A percentile compares a stretch with the other conserved stretches of the same genome.
Conservation (phyloP, 2,888 invertebrate species). For the Dynastes tityus region DNA sequence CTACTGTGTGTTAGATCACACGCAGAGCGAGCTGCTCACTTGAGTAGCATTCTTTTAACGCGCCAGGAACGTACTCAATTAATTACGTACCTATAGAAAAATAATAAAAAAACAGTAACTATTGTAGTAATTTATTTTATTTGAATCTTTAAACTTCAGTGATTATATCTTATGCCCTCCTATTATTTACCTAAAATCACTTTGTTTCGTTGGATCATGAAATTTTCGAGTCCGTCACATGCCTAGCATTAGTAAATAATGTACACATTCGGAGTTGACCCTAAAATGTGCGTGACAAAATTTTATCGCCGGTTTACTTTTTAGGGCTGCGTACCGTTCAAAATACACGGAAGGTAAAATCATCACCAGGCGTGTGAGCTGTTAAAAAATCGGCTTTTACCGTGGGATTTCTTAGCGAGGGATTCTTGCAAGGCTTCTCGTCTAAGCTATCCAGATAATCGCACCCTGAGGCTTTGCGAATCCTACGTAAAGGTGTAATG, state of each 20-base stretch:
- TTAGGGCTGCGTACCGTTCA: constrained; percentile 18
- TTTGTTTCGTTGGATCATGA: not conserved
- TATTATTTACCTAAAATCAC: not conserved
- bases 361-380: not conserved
- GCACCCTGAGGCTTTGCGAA: constrained; percentile 11
- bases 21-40: constrained; percentile 10
- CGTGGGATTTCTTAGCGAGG: constrained; percentile 44
- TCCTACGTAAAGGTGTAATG: constrained; percentile 22
- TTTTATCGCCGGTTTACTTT: constrained; percentile 24
- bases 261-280: not conserved
- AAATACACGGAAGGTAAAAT: constrained; percentile 27
- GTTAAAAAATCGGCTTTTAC: constrained; percentile 43
- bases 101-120: too few species aligned
- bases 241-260: not conserved
- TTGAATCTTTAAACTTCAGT: not conserved
- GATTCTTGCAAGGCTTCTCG: constrained; percentile 25
- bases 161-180: not conserved
- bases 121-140: not conserved
- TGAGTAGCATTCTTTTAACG: not conserved
- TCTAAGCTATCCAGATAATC: constrained; percentile 41
- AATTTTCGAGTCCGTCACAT: not conserved
- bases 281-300: constrained; percentile 35
- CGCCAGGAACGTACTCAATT: not conserved
- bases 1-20: not conserved
- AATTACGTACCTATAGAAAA: not conserved